Conservation (phyloP, 2,797 vertebrate species). For the Galagoides demidoff region DNA sequence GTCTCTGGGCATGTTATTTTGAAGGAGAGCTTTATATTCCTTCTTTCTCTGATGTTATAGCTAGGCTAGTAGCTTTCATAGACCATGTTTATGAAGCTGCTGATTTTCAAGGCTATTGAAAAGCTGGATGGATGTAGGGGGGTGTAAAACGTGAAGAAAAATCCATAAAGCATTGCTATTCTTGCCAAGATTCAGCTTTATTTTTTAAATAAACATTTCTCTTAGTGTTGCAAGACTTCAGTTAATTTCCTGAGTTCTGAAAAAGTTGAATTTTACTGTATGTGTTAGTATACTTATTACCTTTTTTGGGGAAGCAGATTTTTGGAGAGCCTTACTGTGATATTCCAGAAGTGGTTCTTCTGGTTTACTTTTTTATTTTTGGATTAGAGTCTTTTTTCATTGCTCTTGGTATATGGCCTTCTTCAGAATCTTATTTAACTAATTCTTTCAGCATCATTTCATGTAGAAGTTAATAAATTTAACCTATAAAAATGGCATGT, state of each 20-base stretch:
- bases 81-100: background rate
- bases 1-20: background rate
- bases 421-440: conserved; percentile 34
- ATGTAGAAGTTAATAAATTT: conserved; percentile 61
- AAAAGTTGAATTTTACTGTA: background rate
- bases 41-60: background rate
- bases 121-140: background rate
- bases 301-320: background rate
- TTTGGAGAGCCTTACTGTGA: background rate
- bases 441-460: conserved; percentile 69
- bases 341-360: background rate
- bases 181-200: background rate
- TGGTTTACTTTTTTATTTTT: background rate
- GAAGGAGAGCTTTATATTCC: background rate
- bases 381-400: background rate
- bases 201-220: background rate
- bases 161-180: background rate
- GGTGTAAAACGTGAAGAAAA: background rate
- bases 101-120: background rate
- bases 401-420: background rate
- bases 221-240: background rate
- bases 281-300: background rate
- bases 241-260: background rate
- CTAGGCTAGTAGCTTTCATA: background rate
- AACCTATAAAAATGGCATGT: conserved; percentile 9